Base-by-base conservation (phyloP, 1,140 invertebrate species). In the Mamestra configurata region DNA sequence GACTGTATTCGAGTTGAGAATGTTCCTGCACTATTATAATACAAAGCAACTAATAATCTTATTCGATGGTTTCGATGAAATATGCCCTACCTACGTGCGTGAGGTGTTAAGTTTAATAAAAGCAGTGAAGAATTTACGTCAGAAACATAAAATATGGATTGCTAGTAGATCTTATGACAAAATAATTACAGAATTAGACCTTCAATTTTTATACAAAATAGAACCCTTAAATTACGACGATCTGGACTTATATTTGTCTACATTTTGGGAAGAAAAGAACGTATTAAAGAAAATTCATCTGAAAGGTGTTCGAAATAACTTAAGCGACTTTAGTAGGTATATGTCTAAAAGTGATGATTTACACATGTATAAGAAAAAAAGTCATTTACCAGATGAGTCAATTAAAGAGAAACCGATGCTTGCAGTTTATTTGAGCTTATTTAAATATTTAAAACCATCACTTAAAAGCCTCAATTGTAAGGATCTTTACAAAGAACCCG, bases 41-140 rank as follows among this genome's bases (percentile, higher is more conserved):
- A 73, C 3, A 7, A 15, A 22, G 1, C 55, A 57, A 10, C 10
- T 57, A 22, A 18, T 73, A 22, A 53, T 73, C 20, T 40, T 73
- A 37, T 73, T 73, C 46, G 70, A 73, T 57, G 70, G 70, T n/a
- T 73, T 73, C 8, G 70, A 73, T n/a, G 35, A 73, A 37, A 73
- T 73, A 8, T 57, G 49, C 35, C 51, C 70, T 0, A 15, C 13
- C 20, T 73, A 73, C 18, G 18, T n/a, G 13, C 7, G 24, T 13
- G 51, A 53, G 18, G 51, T 40, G 4, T 1, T 73, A 5, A 1
- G 2, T 10, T 73, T 73, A 37, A n/a, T 73, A 8, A 40, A 73
- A 7, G 1, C 11, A 3, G 24, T 73, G 1, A 55, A 15, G 18
- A 55, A 24, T 57, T 18, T 18, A 1, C n/a, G 1, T 6, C 18